Evolutionary conservation across 2,113 vertebrate species (phyloP), one percentile per base, ranked within the genome.

Genomic region (Periophthalmodon schlosseri): DNA sequence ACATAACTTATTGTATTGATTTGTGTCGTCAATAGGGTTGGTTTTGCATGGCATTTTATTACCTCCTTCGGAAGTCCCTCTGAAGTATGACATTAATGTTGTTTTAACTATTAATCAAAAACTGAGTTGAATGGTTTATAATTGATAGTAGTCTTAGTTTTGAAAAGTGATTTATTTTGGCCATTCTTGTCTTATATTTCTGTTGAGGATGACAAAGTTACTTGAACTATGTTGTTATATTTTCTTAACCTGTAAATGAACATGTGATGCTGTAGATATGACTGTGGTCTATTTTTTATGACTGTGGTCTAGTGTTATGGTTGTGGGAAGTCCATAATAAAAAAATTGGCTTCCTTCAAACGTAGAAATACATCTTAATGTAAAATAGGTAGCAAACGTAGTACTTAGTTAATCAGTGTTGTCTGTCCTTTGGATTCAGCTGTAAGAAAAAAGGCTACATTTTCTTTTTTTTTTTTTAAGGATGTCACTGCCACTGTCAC

Each of bases 11-110:
- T 85, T 88, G 84, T 89, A 83, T 90, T 79, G 84, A 81, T 74
- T 7, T 56, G 87, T 91, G 84, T 91, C 85, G 80, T 89, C 83
- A 83, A 85, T 78, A 81, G 74, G 79, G 67, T 80, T 86, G 80
- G 84, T 82, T 80, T 78, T 92, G 93, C 92, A 94, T 94, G 93
- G 71, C 46, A 70, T 89, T 91, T 89, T 87, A 71, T 90, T 84
- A 91, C 88, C 82, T 85, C 84, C 69, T 72, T 83, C 36, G 76
- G 79, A 85, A 70, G 81, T 52, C 79, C 78, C 85, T 86, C 60
- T 85, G 67, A 69, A 64, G 71, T 84, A 88, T 76, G 82, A 77
- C 86, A 89, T 90, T 89, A 88, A 79, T 89, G 83, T 87, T 86
- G 88, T 68, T 88, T 70, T 69, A 85, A 80, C 36, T 83, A 80